A percentile compares a stretch with the other conserved stretches of the same genome.
These are phyloP conservation scores for Kuschelorhynchus macadamiae DNA, from an alignment of 2,888 invertebrate species.

Conservation along the genomic window DNA sequence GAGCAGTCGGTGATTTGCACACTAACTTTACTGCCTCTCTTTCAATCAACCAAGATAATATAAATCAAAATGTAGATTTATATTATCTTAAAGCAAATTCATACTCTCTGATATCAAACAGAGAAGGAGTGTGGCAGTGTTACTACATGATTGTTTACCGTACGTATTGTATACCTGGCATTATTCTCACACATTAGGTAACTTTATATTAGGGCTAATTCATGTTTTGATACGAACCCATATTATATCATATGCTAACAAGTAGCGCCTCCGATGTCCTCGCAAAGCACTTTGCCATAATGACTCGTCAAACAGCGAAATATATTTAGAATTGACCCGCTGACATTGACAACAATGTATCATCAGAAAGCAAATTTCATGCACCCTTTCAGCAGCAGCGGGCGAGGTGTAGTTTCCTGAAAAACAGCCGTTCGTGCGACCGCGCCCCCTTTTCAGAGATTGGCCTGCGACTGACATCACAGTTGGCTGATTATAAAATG, in stretches of 20 bases:
- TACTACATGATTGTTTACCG: too few relatives aligned
- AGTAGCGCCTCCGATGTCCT: constrained; percentile 1
- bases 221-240: too few relatives aligned
- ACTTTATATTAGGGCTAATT: not conserved
- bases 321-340: constrained; percentile 14
- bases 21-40: too few relatives aligned
- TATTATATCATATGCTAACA: not conserved
- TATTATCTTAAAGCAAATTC: too few relatives aligned
- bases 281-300: constrained; percentile 15
- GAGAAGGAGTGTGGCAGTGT: too few relatives aligned
- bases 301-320: constrained; percentile 29
- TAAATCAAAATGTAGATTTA: too few relatives aligned
- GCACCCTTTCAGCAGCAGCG: constrained; percentile 39
- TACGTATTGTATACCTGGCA: too few relatives aligned
- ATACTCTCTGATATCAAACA: too few relatives aligned
- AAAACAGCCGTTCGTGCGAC: constrained; percentile 37
- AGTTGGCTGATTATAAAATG: constrained; percentile 28
- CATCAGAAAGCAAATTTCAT: constrained; percentile 31
- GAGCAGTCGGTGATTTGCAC: too few relatives aligned
- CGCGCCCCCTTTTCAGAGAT: constrained; percentile 29
- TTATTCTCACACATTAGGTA: too few relatives aligned
- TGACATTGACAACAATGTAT: constrained; percentile 10
- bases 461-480: constrained; percentile 17
- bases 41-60: too few relatives aligned
- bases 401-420: constrained; percentile 46